Evolutionary conservation across 1,140 invertebrate species (phyloP).

Genomic region (Plectrocnemia conspersa): DNA sequence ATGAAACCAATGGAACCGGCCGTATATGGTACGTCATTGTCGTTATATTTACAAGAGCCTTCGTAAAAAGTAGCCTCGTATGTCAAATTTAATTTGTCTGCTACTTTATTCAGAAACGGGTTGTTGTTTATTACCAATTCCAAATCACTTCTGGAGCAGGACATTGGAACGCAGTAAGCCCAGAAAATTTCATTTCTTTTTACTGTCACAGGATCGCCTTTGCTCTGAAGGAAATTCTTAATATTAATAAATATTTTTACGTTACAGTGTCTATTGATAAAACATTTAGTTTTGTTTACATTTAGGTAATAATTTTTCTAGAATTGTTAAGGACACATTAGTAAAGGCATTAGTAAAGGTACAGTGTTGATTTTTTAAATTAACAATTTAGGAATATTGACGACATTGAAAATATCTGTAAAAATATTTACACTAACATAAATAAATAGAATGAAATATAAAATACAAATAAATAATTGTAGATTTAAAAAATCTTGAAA

Average conservation of each 20-base stretch:
- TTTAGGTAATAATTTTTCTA: no score
- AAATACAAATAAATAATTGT: no score
- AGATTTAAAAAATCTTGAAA: no score
- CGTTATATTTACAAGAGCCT: constrained; percentile 7
- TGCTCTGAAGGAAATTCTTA: constrained; percentile 2
- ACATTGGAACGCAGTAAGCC: constrained; percentile 6
- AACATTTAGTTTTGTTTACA: neutral
- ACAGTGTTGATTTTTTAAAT: no score
- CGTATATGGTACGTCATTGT: neutral
- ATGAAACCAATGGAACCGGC: constrained; percentile 5
- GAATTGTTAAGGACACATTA: no score
- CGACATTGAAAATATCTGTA: no score
- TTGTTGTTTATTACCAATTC: constrained; percentile 1
- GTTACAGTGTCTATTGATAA: neutral
- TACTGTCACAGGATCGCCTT: constrained; percentile 7
- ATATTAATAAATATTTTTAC: neutral
- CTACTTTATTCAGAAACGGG: constrained; percentile 4
- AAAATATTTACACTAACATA: no score
- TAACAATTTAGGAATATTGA: no score
- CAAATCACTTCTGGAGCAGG: constrained; percentile 2
- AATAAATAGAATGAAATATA: no score
- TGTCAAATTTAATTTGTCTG: constrained; percentile 7
- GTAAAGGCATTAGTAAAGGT: no score
- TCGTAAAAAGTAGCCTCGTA: neutral
- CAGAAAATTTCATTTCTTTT: constrained; percentile 1